These are phyloP conservation scores for Gortyna flavago DNA, from an alignment of 2,888 invertebrate genomes.

Conservation along the genomic window DNA sequence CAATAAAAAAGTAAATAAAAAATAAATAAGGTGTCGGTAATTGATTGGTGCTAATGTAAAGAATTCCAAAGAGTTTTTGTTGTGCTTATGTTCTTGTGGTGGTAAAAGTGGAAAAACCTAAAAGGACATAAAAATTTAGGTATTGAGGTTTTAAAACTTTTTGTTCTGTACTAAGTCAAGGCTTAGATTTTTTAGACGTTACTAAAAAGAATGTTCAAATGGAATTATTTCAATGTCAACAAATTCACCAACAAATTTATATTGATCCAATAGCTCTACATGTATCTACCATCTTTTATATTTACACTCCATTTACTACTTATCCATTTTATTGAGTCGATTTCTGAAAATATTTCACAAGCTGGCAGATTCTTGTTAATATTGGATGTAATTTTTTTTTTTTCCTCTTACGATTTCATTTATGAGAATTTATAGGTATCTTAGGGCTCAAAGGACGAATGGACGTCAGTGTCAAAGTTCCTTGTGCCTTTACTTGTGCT, in stretches of 20 bases:
- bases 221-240: background rate
- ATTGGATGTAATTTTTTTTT: background rate
- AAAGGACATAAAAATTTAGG: slow-evolving; percentile 2
- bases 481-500: background rate
- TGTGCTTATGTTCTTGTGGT: slow-evolving; percentile 27
- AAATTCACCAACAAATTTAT: background rate
- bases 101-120: slow-evolving; percentile 15
- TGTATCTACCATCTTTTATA: background rate
- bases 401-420: background rate
- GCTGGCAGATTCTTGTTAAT: background rate
- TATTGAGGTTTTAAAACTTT: background rate
- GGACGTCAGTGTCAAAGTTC: background rate
- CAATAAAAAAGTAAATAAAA: slow-evolving; percentile 46
- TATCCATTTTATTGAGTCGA: background rate
- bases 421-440: slow-evolving; percentile 29
- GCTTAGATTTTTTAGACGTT: background rate
- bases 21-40: slow-evolving; percentile 32
- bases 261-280: background rate
- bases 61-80: slow-evolving; percentile 33
- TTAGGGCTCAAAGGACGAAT: background rate
- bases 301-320: background rate
- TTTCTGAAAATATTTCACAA: background rate
- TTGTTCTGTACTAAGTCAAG: slow-evolving; percentile 2
- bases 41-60: slow-evolving; percentile 22
- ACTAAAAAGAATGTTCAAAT: background rate